Percentiles rank a stretch among this genome's conserved stretches.
These are phyloP conservation scores for Lordiphosa collinella DNA, from an alignment of 1,140 invertebrate species.

Conservation along the genomic window DNA sequence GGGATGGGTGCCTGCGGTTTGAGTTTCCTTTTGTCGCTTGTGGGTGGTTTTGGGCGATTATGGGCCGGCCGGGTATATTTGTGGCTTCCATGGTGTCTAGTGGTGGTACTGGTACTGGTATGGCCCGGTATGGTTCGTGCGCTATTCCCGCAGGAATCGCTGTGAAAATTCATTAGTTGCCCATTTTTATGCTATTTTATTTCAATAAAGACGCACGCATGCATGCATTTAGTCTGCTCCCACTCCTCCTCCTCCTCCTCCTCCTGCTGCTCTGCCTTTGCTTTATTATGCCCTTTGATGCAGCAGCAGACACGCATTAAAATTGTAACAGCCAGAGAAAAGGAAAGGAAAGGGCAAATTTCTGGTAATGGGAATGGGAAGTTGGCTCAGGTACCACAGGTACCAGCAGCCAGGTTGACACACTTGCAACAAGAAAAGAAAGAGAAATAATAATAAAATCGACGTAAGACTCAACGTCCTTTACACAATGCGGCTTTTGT, in stretches of 20 bases:
- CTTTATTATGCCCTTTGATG: constrained; percentile 69
- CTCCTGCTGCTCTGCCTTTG: constrained; percentile 1
- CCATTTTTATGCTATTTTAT: constrained; percentile 49
- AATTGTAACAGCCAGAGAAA: constrained; percentile 52
- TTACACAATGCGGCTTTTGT: constrained; percentile 58
- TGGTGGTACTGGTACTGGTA: no score
- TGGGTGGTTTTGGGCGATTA: constrained; percentile 11
- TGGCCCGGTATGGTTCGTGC: constrained; percentile 14
- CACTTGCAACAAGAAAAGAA: background rate
- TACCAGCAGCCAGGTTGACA: background rate
- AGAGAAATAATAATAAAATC: constrained; percentile 5
- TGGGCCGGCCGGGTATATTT: constrained; percentile 46
- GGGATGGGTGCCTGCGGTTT: constrained; percentile 61
- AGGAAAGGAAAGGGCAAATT: constrained; percentile 15
- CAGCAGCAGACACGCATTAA: constrained; percentile 52
- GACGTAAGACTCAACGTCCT: constrained; percentile 47
- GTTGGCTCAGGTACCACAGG: constrained; percentile 1
- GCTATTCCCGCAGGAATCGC: constrained; percentile 68
- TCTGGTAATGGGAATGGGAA: constrained; percentile 9
- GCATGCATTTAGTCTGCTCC: constrained; percentile 57
- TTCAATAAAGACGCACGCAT: constrained; percentile 49
- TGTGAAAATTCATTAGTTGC: constrained; percentile 73
- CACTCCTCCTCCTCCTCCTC: background rate
- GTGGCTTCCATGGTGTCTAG: constrained; percentile 61
- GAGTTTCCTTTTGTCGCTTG: constrained; percentile 64